phyloP scores from a whole-genome alignment of 2,888 invertebrate genomes.

The Acleris emargana region DNA sequence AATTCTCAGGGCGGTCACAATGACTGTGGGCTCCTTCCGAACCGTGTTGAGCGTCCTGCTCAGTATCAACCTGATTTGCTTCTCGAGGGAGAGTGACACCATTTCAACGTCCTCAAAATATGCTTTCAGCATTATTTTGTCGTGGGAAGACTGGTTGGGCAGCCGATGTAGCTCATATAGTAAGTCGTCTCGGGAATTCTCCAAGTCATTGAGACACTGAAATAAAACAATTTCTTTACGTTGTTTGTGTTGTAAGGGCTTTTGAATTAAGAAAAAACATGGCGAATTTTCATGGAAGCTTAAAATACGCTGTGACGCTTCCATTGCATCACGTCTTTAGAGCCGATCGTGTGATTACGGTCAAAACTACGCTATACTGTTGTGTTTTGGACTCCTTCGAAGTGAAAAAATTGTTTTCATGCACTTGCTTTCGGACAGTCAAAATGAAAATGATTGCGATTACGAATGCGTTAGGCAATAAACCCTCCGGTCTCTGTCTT shows the following conservation, averaged over 20 bases:
- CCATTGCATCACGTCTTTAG: no score
- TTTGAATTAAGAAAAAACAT: no score
- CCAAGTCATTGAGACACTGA: conserved; percentile 95
- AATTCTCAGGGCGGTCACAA: conserved; percentile 97
- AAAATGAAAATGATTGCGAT: no score
- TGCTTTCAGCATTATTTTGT: conserved; percentile 95
- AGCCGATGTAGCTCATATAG: conserved; percentile 96
- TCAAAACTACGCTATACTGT: no score
- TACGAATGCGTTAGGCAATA: no score
- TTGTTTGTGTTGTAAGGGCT: not conserved
- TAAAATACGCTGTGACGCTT: no score
- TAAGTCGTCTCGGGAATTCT: conserved; percentile 97
- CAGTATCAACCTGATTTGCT: conserved; percentile 95
- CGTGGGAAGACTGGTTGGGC: conserved; percentile 94
- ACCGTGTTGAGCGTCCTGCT: conserved; percentile 96
- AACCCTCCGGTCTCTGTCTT: no score
- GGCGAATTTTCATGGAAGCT: no score
- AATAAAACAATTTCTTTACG: not conserved
- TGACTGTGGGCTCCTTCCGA: conserved; percentile 95
- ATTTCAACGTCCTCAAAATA: conserved; percentile 98
- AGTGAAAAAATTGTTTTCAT: no score
- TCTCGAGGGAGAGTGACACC: conserved; percentile 93
- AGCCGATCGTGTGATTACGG: no score
- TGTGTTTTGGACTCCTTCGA: no score
- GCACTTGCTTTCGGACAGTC: no score